Evolutionary conservation across 2,888 invertebrate genomes (phyloP).

Genomic region (Meliscaeva auricollis): DNA sequence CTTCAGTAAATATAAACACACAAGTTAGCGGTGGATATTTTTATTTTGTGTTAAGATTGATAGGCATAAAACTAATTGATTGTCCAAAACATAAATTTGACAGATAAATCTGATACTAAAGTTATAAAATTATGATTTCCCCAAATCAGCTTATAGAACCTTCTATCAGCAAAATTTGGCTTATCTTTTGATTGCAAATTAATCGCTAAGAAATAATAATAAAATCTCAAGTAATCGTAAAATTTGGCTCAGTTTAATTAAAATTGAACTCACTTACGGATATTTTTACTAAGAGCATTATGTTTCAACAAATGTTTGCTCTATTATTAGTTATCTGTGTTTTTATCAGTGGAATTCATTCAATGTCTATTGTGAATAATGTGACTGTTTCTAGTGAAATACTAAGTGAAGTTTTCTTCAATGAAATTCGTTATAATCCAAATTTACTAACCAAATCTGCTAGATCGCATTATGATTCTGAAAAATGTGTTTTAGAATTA

Average conservation of each 20-base stretch:
- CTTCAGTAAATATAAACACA: no score
- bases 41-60: no score
- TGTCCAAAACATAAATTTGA: not conserved
- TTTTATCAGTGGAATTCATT: not conserved
- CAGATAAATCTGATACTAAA: slow-evolving; percentile 1
- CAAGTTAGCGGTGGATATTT: no score
- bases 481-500: slow-evolving; percentile 1
- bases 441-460: not conserved
- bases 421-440: slow-evolving; percentile 9
- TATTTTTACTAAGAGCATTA: not conserved
- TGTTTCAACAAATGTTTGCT: not conserved
- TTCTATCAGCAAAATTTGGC: not conserved
- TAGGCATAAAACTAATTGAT: slow-evolving; percentile 2
- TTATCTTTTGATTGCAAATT: not conserved
- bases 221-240: not conserved
- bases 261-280: not conserved
- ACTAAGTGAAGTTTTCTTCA: slow-evolving; percentile 17
- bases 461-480: not conserved
- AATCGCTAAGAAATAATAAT: not conserved
- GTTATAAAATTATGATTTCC: not conserved
- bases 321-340: not conserved
- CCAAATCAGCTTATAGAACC: not conserved
- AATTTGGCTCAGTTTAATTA: not conserved
- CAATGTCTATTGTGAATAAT: slow-evolving; percentile 25
- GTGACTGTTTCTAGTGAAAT: slow-evolving; percentile 19